A percentile compares a stretch with the other conserved stretches of the same genome.
phyloP scores from a whole-genome alignment of 1,140 invertebrate genomes.

The Drosophila trapezifrons region DNA sequence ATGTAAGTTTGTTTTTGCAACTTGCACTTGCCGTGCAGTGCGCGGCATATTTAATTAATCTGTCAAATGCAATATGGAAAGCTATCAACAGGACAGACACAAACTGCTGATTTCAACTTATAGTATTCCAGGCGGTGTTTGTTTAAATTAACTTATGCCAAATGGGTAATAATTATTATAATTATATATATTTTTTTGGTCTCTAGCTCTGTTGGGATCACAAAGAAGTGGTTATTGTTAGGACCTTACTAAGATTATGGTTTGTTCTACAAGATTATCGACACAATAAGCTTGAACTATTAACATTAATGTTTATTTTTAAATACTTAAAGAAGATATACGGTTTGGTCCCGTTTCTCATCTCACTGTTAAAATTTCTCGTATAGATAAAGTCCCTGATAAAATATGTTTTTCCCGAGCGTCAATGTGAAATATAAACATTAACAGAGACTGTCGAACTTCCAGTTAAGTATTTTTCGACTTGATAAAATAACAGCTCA shows the following conservation, averaged over 20 bases:
- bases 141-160: neutral
- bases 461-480: no score
- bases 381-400: no score
- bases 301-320: neutral
- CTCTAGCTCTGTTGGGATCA: no score
- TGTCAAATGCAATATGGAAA: conserved; percentile 3
- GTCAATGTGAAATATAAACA: no score
- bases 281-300: neutral
- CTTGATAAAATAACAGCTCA: no score
- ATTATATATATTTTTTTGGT: neutral
- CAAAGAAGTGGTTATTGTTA: no score
- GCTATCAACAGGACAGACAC: conserved; percentile 1
- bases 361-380: no score
- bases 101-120: neutral
- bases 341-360: no score
- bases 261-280: no score
- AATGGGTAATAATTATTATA: neutral
- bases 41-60: conserved; percentile 30
- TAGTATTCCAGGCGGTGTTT: neutral
- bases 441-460: no score
- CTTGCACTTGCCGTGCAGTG: conserved; percentile 11
- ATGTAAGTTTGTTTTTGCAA: conserved; percentile 27
- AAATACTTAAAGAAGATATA: neutral
- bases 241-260: neutral
- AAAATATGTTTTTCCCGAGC: no score